Evolutionary conservation across 1,140 invertebrate species (phyloP), one percentile per base, ranked within the genome.

Genomic region (Kradibia gibbosae): DNA sequence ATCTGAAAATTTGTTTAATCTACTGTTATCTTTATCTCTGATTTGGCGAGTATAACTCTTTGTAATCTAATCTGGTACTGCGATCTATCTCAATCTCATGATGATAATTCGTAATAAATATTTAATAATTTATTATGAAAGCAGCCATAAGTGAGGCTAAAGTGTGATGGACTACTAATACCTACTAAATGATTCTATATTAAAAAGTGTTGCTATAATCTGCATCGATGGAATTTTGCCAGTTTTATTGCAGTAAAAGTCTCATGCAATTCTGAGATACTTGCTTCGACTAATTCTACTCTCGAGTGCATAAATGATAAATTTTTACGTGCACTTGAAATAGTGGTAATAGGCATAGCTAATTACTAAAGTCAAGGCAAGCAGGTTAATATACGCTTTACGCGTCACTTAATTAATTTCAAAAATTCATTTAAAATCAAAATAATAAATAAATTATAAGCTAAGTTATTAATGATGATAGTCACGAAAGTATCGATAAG

Each of bases 401-500:
- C 65, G 34, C 36, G 25, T 72, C 55, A 72, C 45, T 36, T 57
- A 28, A 79, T 72, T 72, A 36, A 70, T 45, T 28, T 34, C 39
- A 79, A 79, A 50, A 4, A 8, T 53, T 42, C 48, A 70, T 50
- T 72, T 72, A 57, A 60, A 57, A 60, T 42, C 20, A 79, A 60
- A 55, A 31, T 22, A 22, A 20, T 77, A 7, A 3, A 20, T 15
- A 65, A 34, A 65, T 36, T 36, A 65, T 4, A 28, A 20, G 2
- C 28, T 1, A 67, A n/a, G 22, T 39, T 8, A 67, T 39, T n/a
- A 17, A n/a, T 3, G 22, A n/a, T 15, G 20, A 39, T 11, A 28
- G 5, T 67, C 62, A n/a, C 62, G 25, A 67, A 17, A 67, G 17
- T 3, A 67, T 17, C 34, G 62, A 67, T 67, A 67, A 65, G 36